Conservation (phyloP, 2,888 invertebrate species). For the Macrosiphum euphorbiae region DNA sequence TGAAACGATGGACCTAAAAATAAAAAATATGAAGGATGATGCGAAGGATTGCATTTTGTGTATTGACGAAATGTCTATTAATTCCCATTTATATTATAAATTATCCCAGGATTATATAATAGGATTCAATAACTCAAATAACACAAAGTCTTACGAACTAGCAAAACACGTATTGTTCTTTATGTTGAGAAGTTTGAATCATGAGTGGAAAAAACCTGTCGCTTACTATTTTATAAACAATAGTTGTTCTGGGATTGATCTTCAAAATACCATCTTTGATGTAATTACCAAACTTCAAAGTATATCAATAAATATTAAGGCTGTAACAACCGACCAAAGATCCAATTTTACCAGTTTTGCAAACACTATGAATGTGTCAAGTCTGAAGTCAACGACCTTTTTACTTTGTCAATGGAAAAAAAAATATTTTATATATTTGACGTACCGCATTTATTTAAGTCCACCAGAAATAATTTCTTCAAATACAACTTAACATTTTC, state of each 20-base stretch:
- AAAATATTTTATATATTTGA: no score
- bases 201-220: constrained; percentile 17
- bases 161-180: constrained; percentile 21
- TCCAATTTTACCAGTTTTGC: not conserved
- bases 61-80: constrained; percentile 49
- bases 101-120: not conserved
- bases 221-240: constrained; percentile 16
- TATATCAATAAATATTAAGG: not conserved
- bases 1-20: constrained; percentile 17
- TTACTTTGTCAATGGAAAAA: no score
- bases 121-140: not conserved
- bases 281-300: not conserved
- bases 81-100: constrained; percentile 38
- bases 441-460: no score
- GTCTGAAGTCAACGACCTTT: not conserved
- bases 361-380: not conserved
- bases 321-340: not conserved
- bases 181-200: constrained; percentile 28
- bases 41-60: constrained; percentile 15
- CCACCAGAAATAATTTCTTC: no score
- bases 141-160: not conserved
- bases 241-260: not conserved
- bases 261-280: not conserved
- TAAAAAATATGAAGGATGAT: not conserved
- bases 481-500: no score